phyloP scores from a whole-genome alignment of 2,113 vertebrate genomes.

The Thinocorus orbignyianus region DNA sequence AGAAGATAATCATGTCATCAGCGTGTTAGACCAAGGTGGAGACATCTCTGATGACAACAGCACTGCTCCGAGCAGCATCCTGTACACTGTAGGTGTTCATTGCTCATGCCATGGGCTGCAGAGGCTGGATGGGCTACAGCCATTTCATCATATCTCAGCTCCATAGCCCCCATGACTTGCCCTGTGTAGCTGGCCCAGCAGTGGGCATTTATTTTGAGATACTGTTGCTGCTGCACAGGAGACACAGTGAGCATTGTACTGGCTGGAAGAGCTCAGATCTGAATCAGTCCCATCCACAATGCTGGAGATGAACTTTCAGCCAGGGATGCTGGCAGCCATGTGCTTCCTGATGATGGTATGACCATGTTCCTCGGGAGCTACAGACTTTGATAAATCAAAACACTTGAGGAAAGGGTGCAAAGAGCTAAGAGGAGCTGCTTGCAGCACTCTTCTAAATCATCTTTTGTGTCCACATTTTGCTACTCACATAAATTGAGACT shows the following conservation, averaged over 20 bases:
- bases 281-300: not conserved
- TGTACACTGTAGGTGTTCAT: not conserved
- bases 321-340: not conserved
- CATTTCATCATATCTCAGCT: not conserved
- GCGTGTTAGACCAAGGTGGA: not conserved
- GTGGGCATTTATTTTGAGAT: not conserved
- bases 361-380: not conserved
- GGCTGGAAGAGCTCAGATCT: not conserved
- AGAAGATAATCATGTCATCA: not conserved
- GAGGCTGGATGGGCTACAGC: fast-evolving
- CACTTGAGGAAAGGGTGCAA: not conserved
- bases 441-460: not conserved
- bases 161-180: fast-evolving
- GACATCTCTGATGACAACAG: not conserved
- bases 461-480: not conserved
- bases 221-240: not conserved
- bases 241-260: not conserved
- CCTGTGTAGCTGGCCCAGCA: not conserved
- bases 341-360: not conserved
- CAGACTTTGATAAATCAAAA: not conserved
- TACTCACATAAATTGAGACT: not conserved
- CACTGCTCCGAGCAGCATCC: not conserved
- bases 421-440: not conserved
- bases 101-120: not conserved
- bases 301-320: not conserved